phyloP scores from a whole-genome alignment of 23 tunicate genomes.

The Halocynthia roretzi region DNA sequence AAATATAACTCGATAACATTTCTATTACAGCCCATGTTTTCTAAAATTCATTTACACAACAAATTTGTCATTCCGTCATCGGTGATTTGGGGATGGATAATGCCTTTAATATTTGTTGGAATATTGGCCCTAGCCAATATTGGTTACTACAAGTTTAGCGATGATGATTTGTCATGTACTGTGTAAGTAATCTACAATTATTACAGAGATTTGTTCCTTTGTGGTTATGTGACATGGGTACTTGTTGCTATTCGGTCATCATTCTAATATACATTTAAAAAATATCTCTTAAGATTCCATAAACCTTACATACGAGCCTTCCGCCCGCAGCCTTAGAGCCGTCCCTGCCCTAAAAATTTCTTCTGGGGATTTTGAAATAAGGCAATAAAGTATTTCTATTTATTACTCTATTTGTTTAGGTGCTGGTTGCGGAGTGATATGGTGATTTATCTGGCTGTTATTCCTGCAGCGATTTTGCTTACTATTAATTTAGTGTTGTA shows the following conservation, averaged over 20 bases:
- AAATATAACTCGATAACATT: background rate
- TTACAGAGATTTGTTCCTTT: no score
- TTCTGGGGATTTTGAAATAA: background rate
- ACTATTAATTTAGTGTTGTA: constrained; percentile 15
- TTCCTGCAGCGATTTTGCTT: constrained; percentile 4
- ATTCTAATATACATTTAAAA: no score
- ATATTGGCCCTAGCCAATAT: constrained; percentile 1
- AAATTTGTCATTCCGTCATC: background rate
- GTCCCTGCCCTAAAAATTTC: background rate
- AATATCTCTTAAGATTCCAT: no score
- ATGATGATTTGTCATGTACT: background rate
- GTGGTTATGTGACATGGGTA: no score
- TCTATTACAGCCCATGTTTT: background rate
- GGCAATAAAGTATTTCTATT: background rate
- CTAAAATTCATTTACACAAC: background rate
- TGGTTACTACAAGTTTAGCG: background rate
- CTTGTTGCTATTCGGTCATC: no score
- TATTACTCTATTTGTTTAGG: background rate
- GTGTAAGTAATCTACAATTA: background rate
- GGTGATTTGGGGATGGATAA: constrained; percentile 8
- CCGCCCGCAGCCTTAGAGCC: no score
- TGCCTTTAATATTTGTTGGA: constrained; percentile 21
- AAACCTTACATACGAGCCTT: no score
- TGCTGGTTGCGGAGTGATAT: constrained; percentile 21
- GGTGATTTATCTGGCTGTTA: constrained; percentile 4